Evolutionary conservation across 2,888 invertebrate genomes (phyloP).

Genomic region (Aspidapion aeneum): DNA sequence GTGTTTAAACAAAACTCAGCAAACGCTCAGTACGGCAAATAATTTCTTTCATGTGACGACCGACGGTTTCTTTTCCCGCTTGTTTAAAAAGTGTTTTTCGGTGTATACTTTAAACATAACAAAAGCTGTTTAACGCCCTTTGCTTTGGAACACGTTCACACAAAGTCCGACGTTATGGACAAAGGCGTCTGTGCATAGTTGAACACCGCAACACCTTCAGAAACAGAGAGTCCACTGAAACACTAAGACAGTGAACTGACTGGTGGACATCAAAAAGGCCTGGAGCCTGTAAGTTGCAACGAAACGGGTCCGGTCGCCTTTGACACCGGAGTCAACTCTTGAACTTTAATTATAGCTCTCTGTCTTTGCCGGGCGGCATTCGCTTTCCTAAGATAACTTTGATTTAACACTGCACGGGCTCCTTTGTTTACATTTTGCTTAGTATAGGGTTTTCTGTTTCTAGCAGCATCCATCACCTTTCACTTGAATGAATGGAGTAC

Average conservation of each 20-base stretch:
- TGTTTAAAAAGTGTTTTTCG: background rate
- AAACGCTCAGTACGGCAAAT: background rate
- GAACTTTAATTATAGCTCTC: constrained; percentile 48
- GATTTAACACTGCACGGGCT: background rate
- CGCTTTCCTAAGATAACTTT: constrained; percentile 43
- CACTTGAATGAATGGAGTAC: background rate
- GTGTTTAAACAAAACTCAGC: background rate
- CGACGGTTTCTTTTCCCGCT: background rate
- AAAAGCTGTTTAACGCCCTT: background rate
- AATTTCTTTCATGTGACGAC: background rate
- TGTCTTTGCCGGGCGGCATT: constrained; percentile 33
- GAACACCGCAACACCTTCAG: constrained; percentile 48
- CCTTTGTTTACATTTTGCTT: constrained; percentile 23
- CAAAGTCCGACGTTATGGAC: constrained; percentile 2
- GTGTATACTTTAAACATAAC: background rate
- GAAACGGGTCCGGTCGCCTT: constrained; percentile 38
- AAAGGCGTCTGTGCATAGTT: constrained; percentile 44
- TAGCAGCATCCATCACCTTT: background rate
- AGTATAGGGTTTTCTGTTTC: constrained; percentile 18
- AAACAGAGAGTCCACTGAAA: constrained; percentile 46
- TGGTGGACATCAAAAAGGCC: constrained; percentile 38
- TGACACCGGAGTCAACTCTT: constrained; percentile 48
- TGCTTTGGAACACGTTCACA: background rate
- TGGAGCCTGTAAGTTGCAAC: no score
- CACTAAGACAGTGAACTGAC: constrained; percentile 48